These are phyloP conservation scores for Drosophila novamexicana DNA, from an alignment of 1,140 invertebrate species.

Conservation along the genomic window DNA sequence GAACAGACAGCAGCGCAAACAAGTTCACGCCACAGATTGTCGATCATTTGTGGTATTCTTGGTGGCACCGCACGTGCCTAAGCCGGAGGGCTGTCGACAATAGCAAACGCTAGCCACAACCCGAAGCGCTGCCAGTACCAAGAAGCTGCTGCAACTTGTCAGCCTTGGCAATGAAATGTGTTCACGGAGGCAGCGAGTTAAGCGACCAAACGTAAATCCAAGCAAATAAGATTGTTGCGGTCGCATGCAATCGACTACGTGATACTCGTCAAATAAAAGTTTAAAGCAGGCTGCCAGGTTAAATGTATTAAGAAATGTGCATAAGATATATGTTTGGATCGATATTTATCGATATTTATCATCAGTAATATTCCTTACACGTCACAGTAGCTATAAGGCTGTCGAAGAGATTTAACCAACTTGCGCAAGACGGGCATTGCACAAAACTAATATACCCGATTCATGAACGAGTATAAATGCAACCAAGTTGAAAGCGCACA, in stretches of 20 bases:
- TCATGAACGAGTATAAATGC: no score
- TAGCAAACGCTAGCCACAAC: no score
- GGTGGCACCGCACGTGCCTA: conserved; percentile 31
- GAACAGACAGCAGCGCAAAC: conserved; percentile 1
- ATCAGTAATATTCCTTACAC: no score
- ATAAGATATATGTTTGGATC: no score
- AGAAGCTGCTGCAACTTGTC: background rate
- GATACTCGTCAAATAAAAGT: background rate
- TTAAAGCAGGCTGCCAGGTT: background rate
- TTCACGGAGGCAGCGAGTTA: conserved; percentile 19
- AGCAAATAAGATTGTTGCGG: background rate
- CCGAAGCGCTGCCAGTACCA: background rate
- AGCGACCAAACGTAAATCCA: conserved; percentile 19
- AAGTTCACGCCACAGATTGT: conserved; percentile 20
- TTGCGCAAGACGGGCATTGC: no score
- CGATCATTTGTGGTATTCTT: conserved; percentile 32
- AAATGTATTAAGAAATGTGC: no score
- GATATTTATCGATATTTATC: no score
- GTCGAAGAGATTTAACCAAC: no score
- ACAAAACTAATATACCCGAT: no score
- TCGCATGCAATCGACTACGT: no score
- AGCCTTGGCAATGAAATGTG: conserved; percentile 16
- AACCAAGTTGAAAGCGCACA: no score
- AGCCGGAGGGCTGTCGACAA: conserved; percentile 6
- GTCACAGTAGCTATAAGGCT: no score